These are phyloP conservation scores for Geotrupes spiniger DNA, from an alignment of 2,888 invertebrate genomes.

Conservation along the genomic window DNA sequence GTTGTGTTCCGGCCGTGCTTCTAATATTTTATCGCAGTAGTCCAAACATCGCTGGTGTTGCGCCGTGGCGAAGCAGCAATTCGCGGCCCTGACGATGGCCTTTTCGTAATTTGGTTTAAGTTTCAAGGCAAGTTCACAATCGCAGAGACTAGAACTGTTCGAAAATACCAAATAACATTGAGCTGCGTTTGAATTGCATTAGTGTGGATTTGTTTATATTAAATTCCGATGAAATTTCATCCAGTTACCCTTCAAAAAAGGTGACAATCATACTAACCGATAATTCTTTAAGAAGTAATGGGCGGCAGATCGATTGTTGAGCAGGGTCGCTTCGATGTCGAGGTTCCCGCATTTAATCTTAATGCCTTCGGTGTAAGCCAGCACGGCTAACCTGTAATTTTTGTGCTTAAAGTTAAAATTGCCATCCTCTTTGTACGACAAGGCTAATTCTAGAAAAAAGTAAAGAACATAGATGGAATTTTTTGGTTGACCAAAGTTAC, in stretches of 20 bases:
- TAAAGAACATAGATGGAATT: constrained; percentile 26
- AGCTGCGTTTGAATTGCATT: no score
- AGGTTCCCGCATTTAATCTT: constrained; percentile 66
- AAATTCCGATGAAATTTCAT: no score
- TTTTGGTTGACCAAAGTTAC: constrained; percentile 38
- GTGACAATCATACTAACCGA: constrained; percentile 48
- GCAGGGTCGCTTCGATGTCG: constrained; percentile 76
- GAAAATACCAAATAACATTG: background rate
- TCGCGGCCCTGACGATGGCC: constrained; percentile 71
- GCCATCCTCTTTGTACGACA: constrained; percentile 91
- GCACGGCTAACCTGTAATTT: constrained; percentile 85
- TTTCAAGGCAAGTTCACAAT: constrained; percentile 75
- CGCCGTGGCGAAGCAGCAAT: constrained; percentile 65
- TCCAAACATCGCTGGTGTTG: constrained; percentile 70
- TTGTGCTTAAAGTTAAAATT: constrained; percentile 93
- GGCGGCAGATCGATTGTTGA: constrained; percentile 89
- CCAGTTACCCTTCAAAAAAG: no score
- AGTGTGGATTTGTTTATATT: no score
- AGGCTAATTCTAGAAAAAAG: constrained; percentile 66
- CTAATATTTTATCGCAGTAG: constrained; percentile 68
- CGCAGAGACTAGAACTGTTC: constrained; percentile 67
- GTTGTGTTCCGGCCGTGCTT: constrained; percentile 56
- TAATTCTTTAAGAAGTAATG: constrained; percentile 83
- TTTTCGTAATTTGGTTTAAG: constrained; percentile 76
- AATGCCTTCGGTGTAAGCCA: constrained; percentile 83